Evolutionary conservation across 2,888 invertebrate species (phyloP).

Genomic region (Drosophila lacicola): DNA sequence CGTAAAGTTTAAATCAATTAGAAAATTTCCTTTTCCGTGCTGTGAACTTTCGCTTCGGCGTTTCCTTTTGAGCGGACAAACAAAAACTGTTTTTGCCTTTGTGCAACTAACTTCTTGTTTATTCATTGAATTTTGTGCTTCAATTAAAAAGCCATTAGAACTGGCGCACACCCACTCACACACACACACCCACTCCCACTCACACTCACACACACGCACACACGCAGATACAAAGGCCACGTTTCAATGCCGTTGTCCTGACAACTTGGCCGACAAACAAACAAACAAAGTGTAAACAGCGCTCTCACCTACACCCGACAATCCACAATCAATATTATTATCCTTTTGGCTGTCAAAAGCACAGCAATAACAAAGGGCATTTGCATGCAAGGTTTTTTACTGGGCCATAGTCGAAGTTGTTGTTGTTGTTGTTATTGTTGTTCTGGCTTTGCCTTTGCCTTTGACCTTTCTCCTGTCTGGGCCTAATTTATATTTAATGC

Average conservation of each 20-base stretch:
- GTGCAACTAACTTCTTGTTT: constrained; percentile 66
- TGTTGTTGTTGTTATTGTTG: background rate
- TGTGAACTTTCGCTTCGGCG: constrained; percentile 35
- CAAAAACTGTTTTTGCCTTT: constrained; percentile 31
- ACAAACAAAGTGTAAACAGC: constrained; percentile 57
- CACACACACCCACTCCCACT: constrained; percentile 5
- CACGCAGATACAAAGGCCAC: constrained; percentile 39
- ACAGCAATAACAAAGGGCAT: constrained; percentile 50
- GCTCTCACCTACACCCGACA: constrained; percentile 23
- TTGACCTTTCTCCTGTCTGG: constrained; percentile 40
- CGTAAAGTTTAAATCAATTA: constrained; percentile 60
- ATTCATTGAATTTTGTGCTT: constrained; percentile 75
- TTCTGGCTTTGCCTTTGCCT: constrained; percentile 58
- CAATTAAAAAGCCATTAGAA: constrained; percentile 75
- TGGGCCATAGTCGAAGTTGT: constrained; percentile 34
- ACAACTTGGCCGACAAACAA: constrained; percentile 61
- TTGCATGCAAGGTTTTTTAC: constrained; percentile 69
- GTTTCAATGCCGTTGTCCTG: constrained; percentile 68
- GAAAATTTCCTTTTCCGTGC: constrained; percentile 46
- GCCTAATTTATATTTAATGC: constrained; percentile 76
- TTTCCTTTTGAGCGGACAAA: constrained; percentile 13
- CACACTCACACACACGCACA: background rate
- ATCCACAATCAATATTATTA: constrained; percentile 71
- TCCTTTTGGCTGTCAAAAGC: constrained; percentile 72
- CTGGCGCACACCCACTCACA: constrained; percentile 11